Conservation (phyloP, 2,113 vertebrate genomes). For the Tupaia tana region DNA sequence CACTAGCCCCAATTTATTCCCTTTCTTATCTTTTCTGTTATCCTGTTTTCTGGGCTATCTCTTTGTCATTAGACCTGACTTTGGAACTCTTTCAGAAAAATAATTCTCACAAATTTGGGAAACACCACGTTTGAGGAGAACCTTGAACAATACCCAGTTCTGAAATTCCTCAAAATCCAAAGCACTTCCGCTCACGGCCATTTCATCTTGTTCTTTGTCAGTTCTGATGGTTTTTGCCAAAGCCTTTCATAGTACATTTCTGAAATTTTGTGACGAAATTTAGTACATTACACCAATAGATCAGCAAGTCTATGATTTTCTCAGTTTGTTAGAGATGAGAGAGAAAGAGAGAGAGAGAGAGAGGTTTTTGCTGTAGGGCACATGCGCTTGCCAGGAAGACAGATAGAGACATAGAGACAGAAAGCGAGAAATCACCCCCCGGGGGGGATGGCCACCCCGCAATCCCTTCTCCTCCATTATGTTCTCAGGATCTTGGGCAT, state of each 20-base stretch:
- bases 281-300: not conserved
- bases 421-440: no score
- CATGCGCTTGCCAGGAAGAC: no score
- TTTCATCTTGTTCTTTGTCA: not conserved
- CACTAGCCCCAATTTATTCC: not conserved
- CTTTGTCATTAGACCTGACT: not conserved
- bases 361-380: no score
- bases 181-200: not conserved
- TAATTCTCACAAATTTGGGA: not conserved
- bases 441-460: no score
- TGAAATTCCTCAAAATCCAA: not conserved
- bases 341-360: no score
- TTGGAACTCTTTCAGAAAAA: not conserved
- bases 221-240: not conserved
- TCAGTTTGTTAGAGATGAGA: slow-evolving; percentile 47
- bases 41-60: not conserved
- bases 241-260: not conserved
- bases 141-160: not conserved
- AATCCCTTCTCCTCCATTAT: no score
- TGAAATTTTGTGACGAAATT: slow-evolving; percentile 22
- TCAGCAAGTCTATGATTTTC: not conserved
- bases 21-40: not conserved
- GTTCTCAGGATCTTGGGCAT: no score
- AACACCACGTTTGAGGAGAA: not conserved
- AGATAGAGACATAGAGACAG: no score